Conservation (phyloP, 2,888 invertebrate genomes). For the Drosophila seclusa region DNA sequence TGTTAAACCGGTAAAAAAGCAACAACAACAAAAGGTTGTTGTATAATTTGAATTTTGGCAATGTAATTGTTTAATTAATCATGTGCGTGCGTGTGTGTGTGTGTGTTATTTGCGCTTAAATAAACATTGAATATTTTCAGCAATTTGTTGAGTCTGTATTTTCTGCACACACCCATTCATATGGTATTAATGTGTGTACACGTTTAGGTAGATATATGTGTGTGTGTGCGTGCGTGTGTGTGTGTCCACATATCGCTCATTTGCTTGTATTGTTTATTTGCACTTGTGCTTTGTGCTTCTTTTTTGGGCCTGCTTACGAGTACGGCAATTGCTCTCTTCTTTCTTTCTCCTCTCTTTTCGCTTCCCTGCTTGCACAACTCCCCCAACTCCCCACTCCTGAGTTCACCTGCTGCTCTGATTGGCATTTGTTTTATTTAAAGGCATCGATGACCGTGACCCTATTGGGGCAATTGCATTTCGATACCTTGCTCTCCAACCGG, state of each 20-base stretch:
- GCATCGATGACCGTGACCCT: constrained; percentile 63
- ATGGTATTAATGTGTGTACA: background rate
- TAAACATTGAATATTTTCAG: constrained; percentile 63
- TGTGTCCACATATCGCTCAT: constrained; percentile 23
- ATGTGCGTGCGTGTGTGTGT: constrained; percentile 2
- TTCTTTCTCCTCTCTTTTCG: constrained; percentile 13
- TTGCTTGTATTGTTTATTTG: constrained; percentile 63
- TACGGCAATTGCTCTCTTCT: constrained; percentile 34
- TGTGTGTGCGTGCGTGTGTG: constrained; percentile 6
- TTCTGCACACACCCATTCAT: constrained; percentile 19
- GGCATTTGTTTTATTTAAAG: constrained; percentile 53
- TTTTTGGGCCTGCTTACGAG: constrained; percentile 39
- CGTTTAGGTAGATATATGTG: constrained; percentile 8
- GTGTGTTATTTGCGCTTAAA: constrained; percentile 64
- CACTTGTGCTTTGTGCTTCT: constrained; percentile 58
- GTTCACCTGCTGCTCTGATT: constrained; percentile 57
- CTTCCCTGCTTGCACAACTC: constrained; percentile 43
- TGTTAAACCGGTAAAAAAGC: constrained; percentile 19
- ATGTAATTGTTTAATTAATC: constrained; percentile 67
- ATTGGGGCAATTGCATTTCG: constrained; percentile 42
- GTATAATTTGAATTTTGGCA: constrained; percentile 27
- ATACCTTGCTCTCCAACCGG: constrained; percentile 3
- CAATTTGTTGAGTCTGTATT: constrained; percentile 54
- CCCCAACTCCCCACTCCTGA: constrained; percentile 30
- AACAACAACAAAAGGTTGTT: constrained; percentile 16